Conservation (phyloP, 2,797 vertebrate genomes). For the Molothrus ater region DNA sequence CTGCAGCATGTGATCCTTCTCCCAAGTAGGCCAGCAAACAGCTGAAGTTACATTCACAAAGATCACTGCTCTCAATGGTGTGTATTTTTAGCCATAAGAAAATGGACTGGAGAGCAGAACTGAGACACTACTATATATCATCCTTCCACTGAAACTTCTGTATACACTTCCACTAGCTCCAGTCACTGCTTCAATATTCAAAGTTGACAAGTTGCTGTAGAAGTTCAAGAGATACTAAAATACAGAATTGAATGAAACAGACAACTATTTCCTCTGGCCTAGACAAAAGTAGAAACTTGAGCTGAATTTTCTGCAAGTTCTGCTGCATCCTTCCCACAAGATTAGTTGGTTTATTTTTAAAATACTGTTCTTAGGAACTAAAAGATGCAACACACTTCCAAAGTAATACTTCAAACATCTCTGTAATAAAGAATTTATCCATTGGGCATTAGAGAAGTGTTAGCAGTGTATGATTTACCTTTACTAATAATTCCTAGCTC, state of each 20-base stretch:
- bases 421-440: neutral
- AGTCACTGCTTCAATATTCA: neutral
- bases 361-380: neutral
- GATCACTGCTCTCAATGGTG: neutral
- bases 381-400: neutral
- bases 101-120: neutral
- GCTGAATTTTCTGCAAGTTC: neutral
- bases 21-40: neutral
- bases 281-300: neutral
- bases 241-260: neutral
- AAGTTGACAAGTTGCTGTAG: neutral
- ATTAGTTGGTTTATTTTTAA: neutral
- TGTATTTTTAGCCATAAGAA: conserved; percentile 28
- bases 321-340: neutral
- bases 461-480: neutral
- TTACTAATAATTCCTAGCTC: neutral
- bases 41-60: conserved; percentile 2
- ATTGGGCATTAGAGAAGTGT: neutral
- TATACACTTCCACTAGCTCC: neutral
- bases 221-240: neutral
- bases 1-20: neutral
- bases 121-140: neutral
- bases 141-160: neutral
- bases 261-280: neutral
- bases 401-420: neutral